Percentiles rank a stretch among this genome's conserved stretches.
Evolutionary conservation across 2,797 vertebrate species (phyloP).

Genomic region (Mormyrops attenuatus): DNA sequence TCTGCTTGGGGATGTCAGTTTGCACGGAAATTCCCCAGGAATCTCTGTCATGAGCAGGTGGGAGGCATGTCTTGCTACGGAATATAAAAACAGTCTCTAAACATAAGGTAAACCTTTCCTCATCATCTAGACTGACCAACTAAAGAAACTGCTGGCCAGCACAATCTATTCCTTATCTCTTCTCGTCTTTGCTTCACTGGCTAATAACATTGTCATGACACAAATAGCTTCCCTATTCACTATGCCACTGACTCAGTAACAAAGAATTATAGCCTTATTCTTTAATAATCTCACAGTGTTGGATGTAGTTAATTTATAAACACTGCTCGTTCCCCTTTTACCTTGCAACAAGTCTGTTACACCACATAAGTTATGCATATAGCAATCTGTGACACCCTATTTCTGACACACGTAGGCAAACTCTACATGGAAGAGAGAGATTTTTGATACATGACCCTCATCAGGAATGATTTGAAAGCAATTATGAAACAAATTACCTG

Average conservation of each 20-base stretch:
- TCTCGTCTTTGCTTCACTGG: not conserved
- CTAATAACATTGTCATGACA: not conserved
- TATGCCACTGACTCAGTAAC: not conserved
- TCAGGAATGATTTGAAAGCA: not conserved
- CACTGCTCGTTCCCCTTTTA: not conserved
- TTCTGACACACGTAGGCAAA: not conserved
- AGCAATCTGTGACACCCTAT: not conserved
- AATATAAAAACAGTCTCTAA: not conserved
- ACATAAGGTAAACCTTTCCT: not conserved
- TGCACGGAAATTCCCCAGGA: not conserved
- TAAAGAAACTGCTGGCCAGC: not conserved
- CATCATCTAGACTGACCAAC: not conserved
- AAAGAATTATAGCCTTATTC: not conserved
- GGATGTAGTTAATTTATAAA: not conserved
- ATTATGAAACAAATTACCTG: not conserved
- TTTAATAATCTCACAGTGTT: not conserved
- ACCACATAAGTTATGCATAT: not conserved
- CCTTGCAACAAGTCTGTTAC: not conserved
- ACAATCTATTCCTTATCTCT: not conserved
- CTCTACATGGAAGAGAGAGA: not conserved
- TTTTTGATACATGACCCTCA: not conserved
- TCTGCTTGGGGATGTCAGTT: not conserved
- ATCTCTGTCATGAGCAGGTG: not conserved
- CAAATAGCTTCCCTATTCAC: not conserved
- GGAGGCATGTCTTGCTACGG: not conserved